Percentiles rank a stretch among this genome's conserved stretches.
phyloP scores from a whole-genome alignment of 2,113 vertebrate genomes.

The Apus apus region DNA sequence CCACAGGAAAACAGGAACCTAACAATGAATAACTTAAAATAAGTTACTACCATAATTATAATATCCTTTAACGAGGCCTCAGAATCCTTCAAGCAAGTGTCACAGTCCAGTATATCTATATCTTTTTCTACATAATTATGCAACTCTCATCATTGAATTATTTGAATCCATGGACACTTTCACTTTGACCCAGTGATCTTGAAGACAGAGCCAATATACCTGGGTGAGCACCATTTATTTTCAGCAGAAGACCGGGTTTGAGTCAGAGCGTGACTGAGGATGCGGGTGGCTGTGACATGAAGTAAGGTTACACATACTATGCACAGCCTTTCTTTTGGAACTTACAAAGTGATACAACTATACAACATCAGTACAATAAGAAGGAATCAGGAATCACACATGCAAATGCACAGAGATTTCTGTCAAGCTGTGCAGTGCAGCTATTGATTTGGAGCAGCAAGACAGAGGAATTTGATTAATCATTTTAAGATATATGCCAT shows the following conservation, averaged over 20 bases:
- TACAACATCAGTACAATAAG: neutral
- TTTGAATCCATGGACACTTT: neutral
- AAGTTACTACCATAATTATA: neutral
- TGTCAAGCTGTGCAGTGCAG: neutral
- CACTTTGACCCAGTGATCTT: neutral
- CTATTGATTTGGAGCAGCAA: neutral
- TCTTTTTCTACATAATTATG: neutral
- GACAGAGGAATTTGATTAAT: neutral
- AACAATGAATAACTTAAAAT: neutral
- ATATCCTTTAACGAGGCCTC: neutral
- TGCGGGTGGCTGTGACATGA: neutral
- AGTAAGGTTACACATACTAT: neutral
- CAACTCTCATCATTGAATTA: neutral
- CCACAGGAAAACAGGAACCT: neutral
- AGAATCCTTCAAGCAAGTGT: neutral
- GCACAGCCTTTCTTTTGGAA: neutral
- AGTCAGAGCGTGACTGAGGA: neutral
- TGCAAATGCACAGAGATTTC: neutral
- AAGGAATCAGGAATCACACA: neutral
- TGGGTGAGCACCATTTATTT: neutral
- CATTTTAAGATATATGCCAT: neutral
- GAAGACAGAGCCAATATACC: neutral
- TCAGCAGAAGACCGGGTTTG: neutral
- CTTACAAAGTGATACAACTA: neutral
- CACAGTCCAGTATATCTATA: neutral